Conservation (phyloP, 2,113 vertebrate genomes). For the Delphinapterus leucas region DNA sequence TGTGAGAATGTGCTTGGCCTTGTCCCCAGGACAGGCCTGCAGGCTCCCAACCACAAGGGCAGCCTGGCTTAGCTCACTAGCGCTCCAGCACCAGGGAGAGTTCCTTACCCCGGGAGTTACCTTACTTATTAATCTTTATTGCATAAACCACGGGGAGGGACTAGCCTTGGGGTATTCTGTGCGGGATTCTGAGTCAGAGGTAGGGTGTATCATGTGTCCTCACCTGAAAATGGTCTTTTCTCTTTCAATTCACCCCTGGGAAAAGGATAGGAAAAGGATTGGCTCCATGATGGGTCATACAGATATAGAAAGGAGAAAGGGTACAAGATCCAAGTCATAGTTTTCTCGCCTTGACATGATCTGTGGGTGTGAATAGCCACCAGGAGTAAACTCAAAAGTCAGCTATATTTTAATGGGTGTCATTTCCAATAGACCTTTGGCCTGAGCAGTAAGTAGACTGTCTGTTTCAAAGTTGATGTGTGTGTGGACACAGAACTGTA, state of each 20-base stretch:
- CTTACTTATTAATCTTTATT: neutral
- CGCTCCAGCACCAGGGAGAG: neutral
- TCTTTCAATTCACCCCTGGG: neutral
- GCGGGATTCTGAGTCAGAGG: neutral
- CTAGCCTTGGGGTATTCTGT: neutral
- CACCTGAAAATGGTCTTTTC: neutral
- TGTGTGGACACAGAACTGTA: neutral
- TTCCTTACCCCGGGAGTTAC: neutral
- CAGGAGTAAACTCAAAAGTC: neutral
- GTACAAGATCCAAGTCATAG: neutral
- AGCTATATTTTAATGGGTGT: conserved; percentile 3
- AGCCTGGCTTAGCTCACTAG: too few relatives aligned
- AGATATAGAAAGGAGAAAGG: neutral
- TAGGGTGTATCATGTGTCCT: neutral
- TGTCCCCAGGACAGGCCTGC: rapidly evolving
- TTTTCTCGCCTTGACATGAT: neutral
- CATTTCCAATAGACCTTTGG: neutral
- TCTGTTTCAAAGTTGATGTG: neutral
- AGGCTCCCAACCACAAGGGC: neutral
- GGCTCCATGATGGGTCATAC: neutral
- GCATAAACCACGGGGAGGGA: rapidly evolving
- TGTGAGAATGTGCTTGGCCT: too few relatives aligned
- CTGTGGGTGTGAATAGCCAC: neutral
- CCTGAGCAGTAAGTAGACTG: neutral
- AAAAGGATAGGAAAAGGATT: neutral